Base-by-base conservation (phyloP, 2,888 invertebrate species). In the Cheiracanthium punctorium region DNA sequence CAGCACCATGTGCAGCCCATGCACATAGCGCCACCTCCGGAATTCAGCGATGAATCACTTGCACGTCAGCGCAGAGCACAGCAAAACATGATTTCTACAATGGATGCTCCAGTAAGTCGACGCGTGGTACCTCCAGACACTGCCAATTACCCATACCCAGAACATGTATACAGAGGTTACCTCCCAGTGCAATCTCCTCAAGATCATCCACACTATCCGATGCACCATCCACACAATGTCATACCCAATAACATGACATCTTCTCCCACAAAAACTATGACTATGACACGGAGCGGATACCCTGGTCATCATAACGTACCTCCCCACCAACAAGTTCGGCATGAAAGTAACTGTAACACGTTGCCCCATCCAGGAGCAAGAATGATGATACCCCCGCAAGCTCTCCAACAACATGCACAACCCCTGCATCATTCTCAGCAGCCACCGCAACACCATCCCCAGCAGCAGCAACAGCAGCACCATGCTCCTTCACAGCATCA, bases 41-140 rank as follows among this genome's bases (percentile, higher is more conserved):
- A 97, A 92, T 97, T 97, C 93, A 96, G 96, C 92, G 97, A 97
- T 92, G 86, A 88, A 65, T 82, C 86, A n/a, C 87, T 76, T 20
- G 85, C 80, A 20, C 64, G 81, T 24, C 85, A 81, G 33, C 76
- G 80, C 24, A 72, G 85, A 4, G 84, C 80, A 4, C 82, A 84
- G 24, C 87, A 79, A 33, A 81, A 81, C 20, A 86, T 86, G 86
- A 79, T 86, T 28, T 30, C 80, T 20, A 81, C 80, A 5, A 87
- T 87, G 81, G 87, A 87, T 37, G 81, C 87, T 17, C 80, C 86
- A n/a, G 41, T 86, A 17, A 80, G 86, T 20, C 20, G 81, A 37
- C 71, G 81, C 12, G 71, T 71, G 32, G 87, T 81, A 10, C 81
- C 87, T 52, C 81, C 87, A n/a, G 80, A 76, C 52, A 64, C 77